Percentiles rank a stretch among this genome's conserved stretches.
phyloP scores from a whole-genome alignment of 2,113 vertebrate species.

The Paratilapia polleni region DNA sequence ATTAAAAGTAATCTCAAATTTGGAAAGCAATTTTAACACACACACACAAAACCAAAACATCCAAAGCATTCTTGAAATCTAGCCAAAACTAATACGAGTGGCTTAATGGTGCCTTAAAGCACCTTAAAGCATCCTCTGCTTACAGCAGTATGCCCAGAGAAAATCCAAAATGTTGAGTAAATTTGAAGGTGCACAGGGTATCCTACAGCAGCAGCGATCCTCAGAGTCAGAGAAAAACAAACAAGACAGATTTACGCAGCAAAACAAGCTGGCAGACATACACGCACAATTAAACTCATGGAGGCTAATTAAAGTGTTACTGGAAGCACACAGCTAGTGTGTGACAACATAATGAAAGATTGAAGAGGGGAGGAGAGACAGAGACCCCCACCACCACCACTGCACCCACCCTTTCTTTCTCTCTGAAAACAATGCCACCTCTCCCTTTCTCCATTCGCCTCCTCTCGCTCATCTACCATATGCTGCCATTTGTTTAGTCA shows the following conservation, averaged over 20 bases:
- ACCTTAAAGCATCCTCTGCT: background rate
- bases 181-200: background rate
- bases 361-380: conserved; percentile 76
- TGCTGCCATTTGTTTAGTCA: conserved; percentile 85
- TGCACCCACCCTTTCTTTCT: conserved; percentile 45
- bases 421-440: conserved; percentile 80
- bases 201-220: conserved; percentile 40
- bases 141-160: background rate
- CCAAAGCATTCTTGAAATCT: background rate
- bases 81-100: background rate
- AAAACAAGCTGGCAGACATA: conserved; percentile 70
- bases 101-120: background rate
- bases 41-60: background rate
- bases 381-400: conserved; percentile 40
- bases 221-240: conserved; percentile 53
- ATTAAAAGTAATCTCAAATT: background rate
- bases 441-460: conserved; percentile 58
- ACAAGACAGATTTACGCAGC: conserved; percentile 72
- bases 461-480: conserved; percentile 83
- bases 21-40: background rate
- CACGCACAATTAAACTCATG: conserved; percentile 76
- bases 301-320: conserved; percentile 81
- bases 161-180: background rate
- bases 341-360: conserved; percentile 85
- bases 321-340: conserved; percentile 77